These are phyloP conservation scores for Artemisiospiza belli DNA, from an alignment of 2,113 vertebrate species.

Conservation along the genomic window DNA sequence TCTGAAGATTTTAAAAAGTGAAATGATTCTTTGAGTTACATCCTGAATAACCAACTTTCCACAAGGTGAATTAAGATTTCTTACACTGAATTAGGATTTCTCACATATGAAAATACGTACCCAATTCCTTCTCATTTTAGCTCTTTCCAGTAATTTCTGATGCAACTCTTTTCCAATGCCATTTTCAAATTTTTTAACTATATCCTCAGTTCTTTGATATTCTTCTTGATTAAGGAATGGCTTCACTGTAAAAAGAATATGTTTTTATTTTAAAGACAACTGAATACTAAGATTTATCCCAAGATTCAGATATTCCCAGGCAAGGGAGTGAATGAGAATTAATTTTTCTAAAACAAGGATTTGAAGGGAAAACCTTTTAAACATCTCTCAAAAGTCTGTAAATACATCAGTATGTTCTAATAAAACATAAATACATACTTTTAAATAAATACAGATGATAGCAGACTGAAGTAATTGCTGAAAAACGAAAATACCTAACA, in stretches of 20 bases:
- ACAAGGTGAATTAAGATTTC: not conserved
- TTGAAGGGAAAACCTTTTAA: not conserved
- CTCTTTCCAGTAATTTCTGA: slow-evolving; percentile 88
- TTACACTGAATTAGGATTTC: not conserved
- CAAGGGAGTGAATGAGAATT: not conserved
- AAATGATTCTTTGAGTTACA: not conserved
- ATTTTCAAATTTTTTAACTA: slow-evolving; percentile 84
- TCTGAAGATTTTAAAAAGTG: not conserved
- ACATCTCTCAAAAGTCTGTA: not conserved
- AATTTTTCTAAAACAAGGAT: not conserved
- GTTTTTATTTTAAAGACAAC: not conserved
- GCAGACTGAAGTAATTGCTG: not conserved
- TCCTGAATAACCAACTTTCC: not conserved
- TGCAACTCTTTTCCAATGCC: slow-evolving; percentile 88
- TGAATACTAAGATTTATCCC: not conserved
- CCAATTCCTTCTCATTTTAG: slow-evolving; percentile 89
- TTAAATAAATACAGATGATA: not conserved
- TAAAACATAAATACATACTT: not conserved
- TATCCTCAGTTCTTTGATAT: slow-evolving; percentile 80
- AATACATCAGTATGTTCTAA: not conserved
- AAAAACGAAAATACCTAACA: not conserved
- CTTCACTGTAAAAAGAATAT: slow-evolving; percentile 78
- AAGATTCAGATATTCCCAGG: not conserved
- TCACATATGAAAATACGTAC: slow-evolving; percentile 67
- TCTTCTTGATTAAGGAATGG: slow-evolving; percentile 88